Percentiles rank a stretch among this genome's conserved stretches.
These are phyloP conservation scores for Xestoiulus laeticollis DNA, from an alignment of 2,888 invertebrate genomes.

Conservation along the genomic window DNA sequence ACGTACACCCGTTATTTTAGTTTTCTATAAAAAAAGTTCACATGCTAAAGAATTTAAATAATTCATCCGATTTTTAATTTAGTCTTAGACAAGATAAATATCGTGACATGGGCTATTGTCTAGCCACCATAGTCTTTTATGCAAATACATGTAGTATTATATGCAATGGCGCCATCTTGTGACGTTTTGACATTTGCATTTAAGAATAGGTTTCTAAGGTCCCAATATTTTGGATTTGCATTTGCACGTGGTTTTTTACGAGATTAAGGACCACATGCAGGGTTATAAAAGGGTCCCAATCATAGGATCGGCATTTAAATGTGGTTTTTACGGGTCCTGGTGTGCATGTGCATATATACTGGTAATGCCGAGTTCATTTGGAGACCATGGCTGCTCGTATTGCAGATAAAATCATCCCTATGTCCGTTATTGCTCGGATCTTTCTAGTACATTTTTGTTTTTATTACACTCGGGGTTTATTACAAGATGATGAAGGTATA, in stretches of 20 bases:
- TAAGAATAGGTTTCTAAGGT: neutral
- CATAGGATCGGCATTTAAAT: neutral
- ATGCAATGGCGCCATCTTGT: neutral
- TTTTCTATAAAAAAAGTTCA: no score
- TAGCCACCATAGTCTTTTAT: no score
- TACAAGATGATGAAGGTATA: slow-evolving; percentile 37
- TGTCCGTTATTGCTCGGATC: slow-evolving; percentile 28
- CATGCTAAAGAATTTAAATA: no score
- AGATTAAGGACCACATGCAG: no score
- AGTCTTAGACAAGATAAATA: no score
- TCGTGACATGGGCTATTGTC: no score
- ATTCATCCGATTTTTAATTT: no score
- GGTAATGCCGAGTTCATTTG: slow-evolving; percentile 18
- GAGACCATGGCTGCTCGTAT: slow-evolving; percentile 2
- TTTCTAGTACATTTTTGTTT: slow-evolving; percentile 33
- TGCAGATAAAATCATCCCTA: slow-evolving; percentile 33
- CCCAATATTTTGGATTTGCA: no score
- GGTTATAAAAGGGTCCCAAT: neutral
- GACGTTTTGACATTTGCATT: neutral
- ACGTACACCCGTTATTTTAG: no score
- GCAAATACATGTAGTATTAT: neutral
- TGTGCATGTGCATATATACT: neutral
- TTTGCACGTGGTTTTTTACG: no score
- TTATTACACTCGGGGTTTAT: slow-evolving; percentile 29
- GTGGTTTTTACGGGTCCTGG: slow-evolving; percentile 6